Conservation (phyloP, 2,888 invertebrate genomes). For the Caenorhabditis imperialis region DNA sequence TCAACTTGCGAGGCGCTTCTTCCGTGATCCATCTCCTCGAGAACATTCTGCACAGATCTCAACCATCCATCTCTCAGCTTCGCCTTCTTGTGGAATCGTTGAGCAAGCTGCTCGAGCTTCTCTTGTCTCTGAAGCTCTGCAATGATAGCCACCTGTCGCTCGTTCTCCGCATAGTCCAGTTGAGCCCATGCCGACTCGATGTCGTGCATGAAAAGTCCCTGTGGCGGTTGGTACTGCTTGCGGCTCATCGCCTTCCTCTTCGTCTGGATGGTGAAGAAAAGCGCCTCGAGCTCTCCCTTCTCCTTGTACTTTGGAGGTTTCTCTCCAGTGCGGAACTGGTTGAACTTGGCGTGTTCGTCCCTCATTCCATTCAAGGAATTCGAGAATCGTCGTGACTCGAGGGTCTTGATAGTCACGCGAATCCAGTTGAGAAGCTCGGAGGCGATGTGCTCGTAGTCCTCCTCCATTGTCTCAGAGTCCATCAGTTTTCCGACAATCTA, state of each 20-base stretch:
- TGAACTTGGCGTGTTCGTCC: conserved; percentile 89
- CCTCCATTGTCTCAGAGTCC: conserved; percentile 92
- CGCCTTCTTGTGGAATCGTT: conserved; percentile 94
- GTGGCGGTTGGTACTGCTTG: conserved; percentile 73
- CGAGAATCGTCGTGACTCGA: conserved; percentile 84
- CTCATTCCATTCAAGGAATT: conserved; percentile 96
- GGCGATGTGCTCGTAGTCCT: conserved; percentile 89
- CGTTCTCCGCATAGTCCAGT: conserved; percentile 93
- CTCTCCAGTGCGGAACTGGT: conserved; percentile 94
- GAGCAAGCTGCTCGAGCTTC: conserved; percentile 92
- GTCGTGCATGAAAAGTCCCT: conserved; percentile 87
- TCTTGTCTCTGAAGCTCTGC: conserved; percentile 89
- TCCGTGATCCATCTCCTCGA: conserved; percentile 82
- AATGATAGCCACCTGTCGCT: conserved; percentile 90
- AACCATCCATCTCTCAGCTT: conserved; percentile 92
- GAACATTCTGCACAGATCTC: conserved; percentile 85
- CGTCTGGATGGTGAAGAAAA: conserved; percentile 96
- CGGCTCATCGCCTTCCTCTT: conserved; percentile 90
- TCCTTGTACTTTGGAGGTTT: conserved; percentile 99
- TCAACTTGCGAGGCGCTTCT: conserved; percentile 93
- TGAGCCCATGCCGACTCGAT: conserved; percentile 94
- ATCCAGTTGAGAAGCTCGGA: conserved; percentile 94
- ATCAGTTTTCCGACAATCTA: conserved; percentile 96
- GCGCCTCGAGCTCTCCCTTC: conserved; percentile 94
- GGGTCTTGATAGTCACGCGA: conserved; percentile 85